These are phyloP conservation scores for Leptocoma aspasia DNA, from an alignment of 2,113 vertebrate genomes.

Conservation along the genomic window DNA sequence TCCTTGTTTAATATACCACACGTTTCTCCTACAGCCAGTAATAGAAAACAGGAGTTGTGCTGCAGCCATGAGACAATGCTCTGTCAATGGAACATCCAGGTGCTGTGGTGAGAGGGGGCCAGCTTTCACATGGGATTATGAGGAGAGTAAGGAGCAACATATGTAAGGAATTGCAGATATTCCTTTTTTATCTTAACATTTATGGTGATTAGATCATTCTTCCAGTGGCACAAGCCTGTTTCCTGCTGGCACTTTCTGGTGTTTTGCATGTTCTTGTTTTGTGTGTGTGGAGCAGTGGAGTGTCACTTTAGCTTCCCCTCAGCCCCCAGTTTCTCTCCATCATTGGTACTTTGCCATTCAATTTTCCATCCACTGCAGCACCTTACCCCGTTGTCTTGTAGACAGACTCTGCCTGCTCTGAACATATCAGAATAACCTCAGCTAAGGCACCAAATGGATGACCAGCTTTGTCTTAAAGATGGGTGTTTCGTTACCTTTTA, in stretches of 20 bases:
- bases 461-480: not conserved
- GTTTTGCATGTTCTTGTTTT: not conserved
- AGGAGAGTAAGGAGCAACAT: not conserved
- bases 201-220: not conserved
- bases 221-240: not conserved
- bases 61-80: conserved; percentile 11
- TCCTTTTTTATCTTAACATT: not conserved
- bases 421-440: not conserved
- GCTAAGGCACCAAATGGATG: not conserved
- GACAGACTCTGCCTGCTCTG: not conserved
- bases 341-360: not conserved
- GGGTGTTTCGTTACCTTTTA: not conserved
- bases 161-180: not conserved
- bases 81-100: conserved; percentile 30
- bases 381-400: not conserved
- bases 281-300: not conserved
- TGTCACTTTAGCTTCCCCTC: not conserved
- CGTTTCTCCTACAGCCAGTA: conserved; percentile 3
- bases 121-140: not conserved
- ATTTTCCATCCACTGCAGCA: not conserved
- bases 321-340: not conserved
- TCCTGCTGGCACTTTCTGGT: not conserved
- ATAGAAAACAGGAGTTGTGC: conserved; percentile 28
- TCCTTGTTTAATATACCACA: conserved; percentile 3
- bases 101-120: not conserved